Evolutionary conservation across 2,113 vertebrate species (phyloP).

Genomic region (Collichthys lucidus): DNA sequence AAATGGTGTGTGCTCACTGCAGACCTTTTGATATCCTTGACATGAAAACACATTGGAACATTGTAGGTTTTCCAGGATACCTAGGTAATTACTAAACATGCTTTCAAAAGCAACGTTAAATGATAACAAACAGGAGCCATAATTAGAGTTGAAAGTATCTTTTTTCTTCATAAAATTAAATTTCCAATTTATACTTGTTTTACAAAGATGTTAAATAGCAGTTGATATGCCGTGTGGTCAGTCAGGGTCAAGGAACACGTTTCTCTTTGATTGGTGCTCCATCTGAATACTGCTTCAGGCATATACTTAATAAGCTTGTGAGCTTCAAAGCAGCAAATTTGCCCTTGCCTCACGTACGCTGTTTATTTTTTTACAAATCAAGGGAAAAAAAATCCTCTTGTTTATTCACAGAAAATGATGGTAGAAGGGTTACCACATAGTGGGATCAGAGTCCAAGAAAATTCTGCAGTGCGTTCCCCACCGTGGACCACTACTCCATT

Average conservation of each 20-base stretch:
- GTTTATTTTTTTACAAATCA: constrained; percentile 54
- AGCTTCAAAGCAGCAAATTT: constrained; percentile 71
- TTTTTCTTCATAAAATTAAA: not conserved
- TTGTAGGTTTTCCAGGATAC: not conserved
- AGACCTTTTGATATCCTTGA: constrained; percentile 17
- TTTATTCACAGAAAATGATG: constrained; percentile 41
- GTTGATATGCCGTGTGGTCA: constrained; percentile 46
- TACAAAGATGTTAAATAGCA: constrained; percentile 17
- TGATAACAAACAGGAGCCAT: constrained; percentile 7
- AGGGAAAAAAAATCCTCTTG: constrained; percentile 36
- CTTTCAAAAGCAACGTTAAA: constrained; percentile 31
- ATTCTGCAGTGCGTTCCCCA: constrained; percentile 45
- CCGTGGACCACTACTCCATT: not conserved
- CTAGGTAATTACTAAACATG: not conserved
- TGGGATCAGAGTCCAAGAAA: constrained; percentile 37
- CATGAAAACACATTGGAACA: not conserved
- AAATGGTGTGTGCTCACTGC: constrained; percentile 14
- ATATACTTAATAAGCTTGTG: constrained; percentile 58
- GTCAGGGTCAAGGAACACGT: constrained; percentile 51
- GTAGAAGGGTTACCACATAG: constrained; percentile 18
- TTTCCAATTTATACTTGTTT: constrained; percentile 11
- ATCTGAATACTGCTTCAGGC: constrained; percentile 56
- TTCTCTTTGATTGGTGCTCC: constrained; percentile 60
- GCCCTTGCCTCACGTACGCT: constrained; percentile 38
- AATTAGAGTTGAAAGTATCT: not conserved